Evolutionary conservation across 2,797 vertebrate species (phyloP).

Genomic region (Coregonus sp.): DNA sequence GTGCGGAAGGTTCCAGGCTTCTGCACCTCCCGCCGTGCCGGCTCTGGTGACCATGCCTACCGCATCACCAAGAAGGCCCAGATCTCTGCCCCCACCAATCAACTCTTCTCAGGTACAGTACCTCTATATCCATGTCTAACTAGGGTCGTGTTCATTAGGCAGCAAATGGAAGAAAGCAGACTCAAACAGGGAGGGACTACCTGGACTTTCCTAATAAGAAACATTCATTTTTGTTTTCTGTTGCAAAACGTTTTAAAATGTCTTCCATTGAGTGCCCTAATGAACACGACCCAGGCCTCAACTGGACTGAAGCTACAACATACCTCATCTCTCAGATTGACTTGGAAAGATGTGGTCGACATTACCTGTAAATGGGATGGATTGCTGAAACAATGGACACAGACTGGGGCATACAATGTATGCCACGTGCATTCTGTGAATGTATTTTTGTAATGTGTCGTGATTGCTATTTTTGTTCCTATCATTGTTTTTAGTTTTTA

Average conservation of each 20-base stretch:
- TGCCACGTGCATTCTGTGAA: not conserved
- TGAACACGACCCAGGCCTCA: no score
- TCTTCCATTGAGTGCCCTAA: not conserved
- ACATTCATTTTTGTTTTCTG: not conserved
- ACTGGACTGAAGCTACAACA: no score
- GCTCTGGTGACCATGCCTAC: slow-evolving; percentile 82
- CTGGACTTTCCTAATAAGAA: not conserved
- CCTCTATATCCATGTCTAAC: not conserved
- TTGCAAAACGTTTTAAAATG: not conserved
- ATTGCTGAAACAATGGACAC: no score
- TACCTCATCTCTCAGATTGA: no score
- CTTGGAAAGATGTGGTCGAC: no score
- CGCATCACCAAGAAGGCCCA: slow-evolving; percentile 86
- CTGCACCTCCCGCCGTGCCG: slow-evolving; percentile 77
- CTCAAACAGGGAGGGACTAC: not conserved
- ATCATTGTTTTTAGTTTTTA: not conserved
- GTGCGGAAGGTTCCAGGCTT: slow-evolving; percentile 83
- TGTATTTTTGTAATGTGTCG: not conserved
- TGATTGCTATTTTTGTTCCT: not conserved
- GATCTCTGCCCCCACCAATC: slow-evolving; percentile 90
- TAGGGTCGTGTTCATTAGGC: not conserved
- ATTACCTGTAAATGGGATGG: no score
- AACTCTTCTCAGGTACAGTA: slow-evolving; percentile 86
- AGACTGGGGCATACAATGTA: not conserved
- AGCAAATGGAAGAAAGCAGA: not conserved